phyloP scores from a whole-genome alignment of 2,888 invertebrate species.

The Drosophila differens region DNA sequence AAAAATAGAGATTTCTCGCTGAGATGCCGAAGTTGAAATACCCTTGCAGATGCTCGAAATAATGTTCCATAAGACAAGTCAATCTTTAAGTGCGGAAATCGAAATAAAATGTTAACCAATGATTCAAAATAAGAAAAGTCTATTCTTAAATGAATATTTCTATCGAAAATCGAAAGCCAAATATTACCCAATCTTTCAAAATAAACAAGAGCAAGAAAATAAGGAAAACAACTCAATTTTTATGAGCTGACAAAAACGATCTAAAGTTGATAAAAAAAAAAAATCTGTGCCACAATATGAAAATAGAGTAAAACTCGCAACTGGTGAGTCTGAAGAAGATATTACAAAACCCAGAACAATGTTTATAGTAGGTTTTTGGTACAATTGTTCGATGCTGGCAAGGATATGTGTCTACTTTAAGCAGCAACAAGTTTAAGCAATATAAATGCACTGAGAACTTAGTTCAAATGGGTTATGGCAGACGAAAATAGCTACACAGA shows the following conservation, averaged over 20 bases:
- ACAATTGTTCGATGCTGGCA: not conserved
- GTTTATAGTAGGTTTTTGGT: not conserved
- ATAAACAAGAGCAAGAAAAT: not conserved
- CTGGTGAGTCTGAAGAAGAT: not conserved
- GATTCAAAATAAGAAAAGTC: not conserved
- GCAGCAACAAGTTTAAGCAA: not conserved
- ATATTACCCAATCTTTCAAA: not conserved
- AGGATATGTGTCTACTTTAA: not conserved
- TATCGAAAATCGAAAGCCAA: not conserved
- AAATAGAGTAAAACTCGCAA: not conserved
- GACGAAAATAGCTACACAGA: not conserved
- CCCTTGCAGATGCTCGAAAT: not conserved
- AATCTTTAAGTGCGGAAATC: not conserved
- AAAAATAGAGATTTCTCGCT: slow-evolving; percentile 1
- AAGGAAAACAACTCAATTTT: not conserved
- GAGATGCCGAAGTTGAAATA: not conserved
- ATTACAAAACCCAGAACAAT: not conserved
- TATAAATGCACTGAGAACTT: not conserved
- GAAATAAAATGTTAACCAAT: not conserved
- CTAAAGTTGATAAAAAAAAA: not conserved
- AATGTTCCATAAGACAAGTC: not conserved
- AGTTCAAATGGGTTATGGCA: not conserved
- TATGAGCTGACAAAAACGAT: not conserved
- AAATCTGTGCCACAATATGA: not conserved
- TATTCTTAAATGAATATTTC: not conserved